Percentiles rank a stretch among this genome's conserved stretches.
Conservation (phyloP, 2,797 vertebrate genomes). For the Artibeus lituratus region DNA sequence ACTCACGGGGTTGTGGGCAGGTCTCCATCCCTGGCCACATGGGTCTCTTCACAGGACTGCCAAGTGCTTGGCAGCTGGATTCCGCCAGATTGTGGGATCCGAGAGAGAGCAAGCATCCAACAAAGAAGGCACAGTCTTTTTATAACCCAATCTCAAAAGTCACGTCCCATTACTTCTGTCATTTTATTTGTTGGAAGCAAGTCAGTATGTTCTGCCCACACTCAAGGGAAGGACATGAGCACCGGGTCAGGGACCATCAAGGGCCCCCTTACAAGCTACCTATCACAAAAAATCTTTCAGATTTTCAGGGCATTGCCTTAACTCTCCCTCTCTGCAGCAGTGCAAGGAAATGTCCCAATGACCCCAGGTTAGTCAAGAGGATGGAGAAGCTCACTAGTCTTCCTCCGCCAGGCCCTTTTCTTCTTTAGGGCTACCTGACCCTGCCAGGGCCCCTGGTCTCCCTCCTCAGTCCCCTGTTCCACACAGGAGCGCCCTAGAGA, state of each 20-base stretch:
- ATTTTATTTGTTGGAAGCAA: neutral
- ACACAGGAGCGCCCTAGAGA: neutral
- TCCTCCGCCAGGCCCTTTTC: neutral
- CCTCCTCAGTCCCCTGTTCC: neutral
- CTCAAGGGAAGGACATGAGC: neutral
- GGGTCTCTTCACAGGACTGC: neutral
- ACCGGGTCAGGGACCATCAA: too few relatives aligned
- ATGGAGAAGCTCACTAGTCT: neutral
- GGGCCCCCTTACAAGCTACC: neutral
- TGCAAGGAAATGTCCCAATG: neutral
- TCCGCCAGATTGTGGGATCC: neutral
- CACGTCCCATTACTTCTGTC: neutral
- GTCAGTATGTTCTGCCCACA: neutral
- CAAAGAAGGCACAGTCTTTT: neutral
- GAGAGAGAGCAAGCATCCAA: neutral
- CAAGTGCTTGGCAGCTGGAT: neutral
- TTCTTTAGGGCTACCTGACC: neutral
- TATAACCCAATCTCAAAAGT: neutral
- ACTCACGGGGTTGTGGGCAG: neutral
- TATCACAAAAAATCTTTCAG: neutral
- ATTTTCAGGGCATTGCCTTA: neutral
- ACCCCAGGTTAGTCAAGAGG: neutral
- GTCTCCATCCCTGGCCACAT: neutral
- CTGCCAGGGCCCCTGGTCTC: neutral
- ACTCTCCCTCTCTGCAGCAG: neutral